Evolutionary conservation across 64 coral and sea anemone species (phyloP), one percentile per base, ranked within the genome.

Genomic region (Platygyra sinensis): DNA sequence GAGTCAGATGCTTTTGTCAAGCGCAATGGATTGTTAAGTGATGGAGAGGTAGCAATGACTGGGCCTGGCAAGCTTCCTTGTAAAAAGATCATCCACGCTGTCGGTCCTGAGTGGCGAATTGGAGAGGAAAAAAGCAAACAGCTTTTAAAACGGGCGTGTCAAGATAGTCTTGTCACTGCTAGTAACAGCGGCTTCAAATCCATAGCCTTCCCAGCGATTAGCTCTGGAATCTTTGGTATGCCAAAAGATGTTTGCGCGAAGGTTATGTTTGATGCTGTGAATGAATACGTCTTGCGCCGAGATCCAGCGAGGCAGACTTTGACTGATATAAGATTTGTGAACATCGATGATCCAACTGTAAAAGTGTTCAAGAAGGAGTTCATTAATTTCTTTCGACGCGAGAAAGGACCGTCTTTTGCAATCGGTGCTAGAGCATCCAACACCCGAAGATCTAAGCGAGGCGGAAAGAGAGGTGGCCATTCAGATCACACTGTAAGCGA

Each of bases 121-220:
- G 18, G 25, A 19, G 71, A 74, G 16, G 13, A 15, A 6, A 60
- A 57, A 52, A 4, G 3, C 1, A 72, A 83, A 62, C 50, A 25
- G 9, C 46, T 55, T 8, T 72, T 89, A 33, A 69, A 22, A 20
- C 49, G 25, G 30, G 83, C 89, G 0, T 32, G 91, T 69, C n/a
- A 16, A 80, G 54, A 55, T 5, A 75, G 27, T 22, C 20, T 85
- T 0, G 25, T 73, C 19, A 36, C 33, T 12, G 18, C 67, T 20
- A 12, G 9, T 4, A 42, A 2, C 38, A 52, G 36, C 1, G 11
- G 33, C 2, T 87, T 51, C 27, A 33, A 59, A 14, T 88, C 89
- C 29, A 86, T 96, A 36, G 90, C 94, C 36, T 75, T 96, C 60
- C 94, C 94, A 62, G 89, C 89, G 3, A 69, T 96, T 14, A 91